phyloP scores from a whole-genome alignment of 92 coral and sea anemone species.

The Bergia puertoricense region DNA sequence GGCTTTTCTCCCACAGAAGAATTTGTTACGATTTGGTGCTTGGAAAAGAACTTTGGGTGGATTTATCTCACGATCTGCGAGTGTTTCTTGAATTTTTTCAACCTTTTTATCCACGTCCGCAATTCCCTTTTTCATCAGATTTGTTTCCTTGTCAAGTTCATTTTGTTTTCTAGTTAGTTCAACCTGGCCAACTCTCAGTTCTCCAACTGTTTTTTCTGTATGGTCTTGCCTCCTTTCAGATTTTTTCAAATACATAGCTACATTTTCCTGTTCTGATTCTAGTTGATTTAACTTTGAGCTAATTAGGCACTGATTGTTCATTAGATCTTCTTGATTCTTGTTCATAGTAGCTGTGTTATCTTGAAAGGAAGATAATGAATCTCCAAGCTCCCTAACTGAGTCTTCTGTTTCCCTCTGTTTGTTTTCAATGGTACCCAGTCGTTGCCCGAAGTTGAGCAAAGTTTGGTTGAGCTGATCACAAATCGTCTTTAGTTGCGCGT shows the following conservation, averaged over 20 bases:
- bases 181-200: not conserved
- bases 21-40: slow-evolving; percentile 53
- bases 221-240: not conserved
- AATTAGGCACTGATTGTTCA: not conserved
- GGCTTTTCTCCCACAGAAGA: slow-evolving; percentile 50
- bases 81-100: slow-evolving; percentile 4
- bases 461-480: slow-evolving; percentile 15
- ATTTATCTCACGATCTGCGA: not conserved
- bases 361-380: not conserved
- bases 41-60: slow-evolving; percentile 32
- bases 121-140: not conserved
- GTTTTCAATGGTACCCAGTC: slow-evolving; percentile 24
- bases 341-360: not conserved
- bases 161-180: not conserved
- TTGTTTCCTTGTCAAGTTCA: slow-evolving; percentile 7
- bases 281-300: slow-evolving; percentile 13
- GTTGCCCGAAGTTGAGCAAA: slow-evolving; percentile 26
- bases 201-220: not conserved
- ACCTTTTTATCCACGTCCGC: not conserved
- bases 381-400: slow-evolving; percentile 16
- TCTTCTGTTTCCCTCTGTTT: slow-evolving; percentile 47
- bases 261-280: not conserved
- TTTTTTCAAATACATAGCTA: not conserved
- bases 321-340: slow-evolving; percentile 9
- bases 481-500: not conserved